Evolutionary conservation across 2,797 vertebrate genomes (phyloP).

Genomic region (Neosalanx taihuensis): DNA sequence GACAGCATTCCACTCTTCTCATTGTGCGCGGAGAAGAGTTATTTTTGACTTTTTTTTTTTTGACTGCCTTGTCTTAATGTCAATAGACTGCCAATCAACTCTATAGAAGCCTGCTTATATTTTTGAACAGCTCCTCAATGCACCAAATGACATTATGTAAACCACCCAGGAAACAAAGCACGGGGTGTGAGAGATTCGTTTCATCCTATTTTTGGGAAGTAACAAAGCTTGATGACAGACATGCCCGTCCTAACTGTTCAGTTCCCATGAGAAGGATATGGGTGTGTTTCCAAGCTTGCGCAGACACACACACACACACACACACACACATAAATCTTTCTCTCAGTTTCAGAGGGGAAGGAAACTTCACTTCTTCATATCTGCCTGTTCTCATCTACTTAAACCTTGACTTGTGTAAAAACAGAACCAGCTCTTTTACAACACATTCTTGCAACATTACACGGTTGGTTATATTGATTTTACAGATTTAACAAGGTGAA

Average conservation of each 20-base stretch:
- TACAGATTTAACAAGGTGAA: no score
- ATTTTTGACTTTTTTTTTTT: not conserved
- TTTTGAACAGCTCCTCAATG: not conserved
- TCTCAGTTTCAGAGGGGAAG: constrained; percentile 63
- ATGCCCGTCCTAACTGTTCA: constrained; percentile 48
- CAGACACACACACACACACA: constrained; percentile 24
- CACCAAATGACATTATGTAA: constrained; percentile 1
- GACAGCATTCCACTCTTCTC: constrained; percentile 34
- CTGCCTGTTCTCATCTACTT: constrained; percentile 21
- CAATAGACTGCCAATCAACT: not conserved
- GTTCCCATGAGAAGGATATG: constrained; percentile 72
- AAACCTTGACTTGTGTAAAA: constrained; percentile 49
- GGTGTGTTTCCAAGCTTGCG: constrained; percentile 54
- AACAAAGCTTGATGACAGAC: constrained; percentile 59
- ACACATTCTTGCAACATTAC: no score
- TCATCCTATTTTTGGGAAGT: constrained; percentile 39
- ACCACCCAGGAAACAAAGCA: constrained; percentile 16
- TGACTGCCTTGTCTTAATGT: not conserved
- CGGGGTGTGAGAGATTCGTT: constrained; percentile 34
- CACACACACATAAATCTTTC: constrained; percentile 30
- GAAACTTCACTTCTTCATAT: constrained; percentile 63
- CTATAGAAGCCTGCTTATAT: not conserved
- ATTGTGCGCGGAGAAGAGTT: constrained; percentile 7
- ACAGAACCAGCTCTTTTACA: constrained; percentile 13
- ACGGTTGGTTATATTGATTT: no score